Base-by-base conservation (phyloP, 1,140 invertebrate genomes). In the Pseudomyrmex pallidus region DNA sequence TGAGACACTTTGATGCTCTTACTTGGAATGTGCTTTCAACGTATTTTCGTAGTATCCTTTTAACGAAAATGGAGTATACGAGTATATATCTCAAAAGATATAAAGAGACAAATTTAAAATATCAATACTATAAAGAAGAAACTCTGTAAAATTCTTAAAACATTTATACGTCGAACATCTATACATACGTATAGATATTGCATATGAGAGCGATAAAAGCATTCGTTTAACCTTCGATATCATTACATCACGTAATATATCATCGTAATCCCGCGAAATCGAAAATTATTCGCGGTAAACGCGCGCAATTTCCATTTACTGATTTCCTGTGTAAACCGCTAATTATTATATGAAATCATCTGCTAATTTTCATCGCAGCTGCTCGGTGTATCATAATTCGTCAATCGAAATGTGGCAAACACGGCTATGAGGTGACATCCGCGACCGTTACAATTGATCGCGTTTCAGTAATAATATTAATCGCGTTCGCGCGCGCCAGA, bases 391-490 rank as follows among this genome's bases (percentile, higher is more conserved):
- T 54, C 25, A 12, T 54, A 76, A 35, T 4, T 57, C 17, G 3
- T 12, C 2, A 67, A 15, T 54, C 20, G 25, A 77, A 66, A 77
- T 46, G 44, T 5, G 44, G 12, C 64, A 9, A 44, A 59, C 48
- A 35, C 22, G 15, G 8, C 15, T 17, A 50, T 57, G 46, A 72
- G 35, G 17, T 15, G 35, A n/a, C 46, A 35, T 72, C 44, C 35
- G 35, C 5, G 46, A 17, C n/a, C n/a, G 35, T n/a, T 59, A 25
- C 52, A 48, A 25, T 22, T 44, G 50, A 56, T 64, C 22, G 17
- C 3, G 59, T 74, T 48, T 80, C 35, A 35, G 35, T 15, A 25
- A 80, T 80, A 80, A 80, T 35, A 35, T 80, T 72, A 80, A 80
- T 80, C 63, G 50, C 56, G 56, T 12, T 80, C 35, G 50, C 56